Percentiles rank a stretch among this genome's conserved stretches.
Conservation (phyloP, 2,888 invertebrate genomes). For the Willowsia nigromaculata region DNA sequence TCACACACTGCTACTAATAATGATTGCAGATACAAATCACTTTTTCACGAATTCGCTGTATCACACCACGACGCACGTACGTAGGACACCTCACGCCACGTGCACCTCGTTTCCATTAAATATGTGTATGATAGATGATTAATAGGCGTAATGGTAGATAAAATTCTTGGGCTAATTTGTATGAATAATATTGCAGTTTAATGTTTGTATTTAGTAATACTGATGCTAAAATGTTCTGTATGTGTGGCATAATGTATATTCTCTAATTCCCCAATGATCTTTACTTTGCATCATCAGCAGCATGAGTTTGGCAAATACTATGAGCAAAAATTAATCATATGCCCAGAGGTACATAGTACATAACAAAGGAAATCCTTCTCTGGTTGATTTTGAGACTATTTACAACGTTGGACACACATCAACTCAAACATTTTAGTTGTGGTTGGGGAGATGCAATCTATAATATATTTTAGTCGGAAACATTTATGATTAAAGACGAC, state of each 20-base stretch:
- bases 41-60: not conserved
- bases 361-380: not conserved
- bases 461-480: not conserved
- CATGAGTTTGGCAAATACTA: too few species aligned
- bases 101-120: not conserved
- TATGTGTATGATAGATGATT: not conserved
- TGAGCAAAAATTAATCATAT: too few species aligned
- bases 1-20: not conserved
- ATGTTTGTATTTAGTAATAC: not conserved
- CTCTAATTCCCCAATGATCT: too few species aligned
- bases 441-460: not conserved
- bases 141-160: not conserved
- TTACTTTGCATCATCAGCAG: too few species aligned
- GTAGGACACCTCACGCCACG: not conserved
- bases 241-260: not conserved
- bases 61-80: not conserved
- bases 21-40: not conserved
- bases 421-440: too few species aligned
- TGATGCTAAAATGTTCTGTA: not conserved
- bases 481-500: slow-evolving; percentile 22
- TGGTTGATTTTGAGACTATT: too few species aligned
- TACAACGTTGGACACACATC: too few species aligned
- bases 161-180: not conserved
- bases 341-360: too few species aligned
- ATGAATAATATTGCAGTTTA: not conserved